Percentiles rank a stretch among this genome's conserved stretches.
phyloP scores from a whole-genome alignment of 53 echinoderm and acorn worm species.

The Temnopleurus reevesii region DNA sequence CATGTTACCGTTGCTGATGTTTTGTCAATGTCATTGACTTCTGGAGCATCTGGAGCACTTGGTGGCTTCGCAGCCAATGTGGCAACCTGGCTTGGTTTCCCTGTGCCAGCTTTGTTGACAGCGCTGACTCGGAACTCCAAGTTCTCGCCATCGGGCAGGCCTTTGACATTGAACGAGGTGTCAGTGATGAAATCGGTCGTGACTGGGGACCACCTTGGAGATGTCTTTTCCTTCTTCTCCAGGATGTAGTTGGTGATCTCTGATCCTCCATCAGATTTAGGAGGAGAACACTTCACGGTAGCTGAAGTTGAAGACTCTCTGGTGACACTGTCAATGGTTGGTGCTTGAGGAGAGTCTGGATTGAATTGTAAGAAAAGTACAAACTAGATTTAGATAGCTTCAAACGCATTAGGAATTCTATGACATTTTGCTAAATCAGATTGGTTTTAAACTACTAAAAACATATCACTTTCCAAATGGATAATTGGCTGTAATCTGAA shows the following conservation, averaged over 20 bases:
- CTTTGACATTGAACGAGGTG: constrained; percentile 66
- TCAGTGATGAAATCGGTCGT: constrained; percentile 56
- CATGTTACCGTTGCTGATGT: constrained; percentile 77
- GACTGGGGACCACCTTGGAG: constrained; percentile 74
- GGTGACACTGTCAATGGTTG: constrained; percentile 41
- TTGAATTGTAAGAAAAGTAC: no score
- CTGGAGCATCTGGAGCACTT: constrained; percentile 69
- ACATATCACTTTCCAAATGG: no score
- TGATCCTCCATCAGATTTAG: constrained; percentile 79
- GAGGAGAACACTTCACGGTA: constrained; percentile 67
- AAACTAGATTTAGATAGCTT: no score
- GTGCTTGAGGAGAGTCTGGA: constrained; percentile 49
- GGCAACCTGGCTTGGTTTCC: constrained; percentile 74
- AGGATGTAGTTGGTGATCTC: constrained; percentile 77
- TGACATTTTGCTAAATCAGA: no score
- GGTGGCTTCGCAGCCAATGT: constrained; percentile 68
- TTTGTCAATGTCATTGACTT: constrained; percentile 69
- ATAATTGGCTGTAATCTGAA: no score
- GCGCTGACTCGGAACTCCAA: constrained; percentile 81
- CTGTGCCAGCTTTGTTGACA: constrained; percentile 79
- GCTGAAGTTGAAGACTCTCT: constrained; percentile 57
- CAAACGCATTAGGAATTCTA: no score
- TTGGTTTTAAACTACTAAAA: no score
- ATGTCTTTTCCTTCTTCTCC: constrained; percentile 82
- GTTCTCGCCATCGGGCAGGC: constrained; percentile 80